Percentiles rank a stretch among this genome's conserved stretches.
These are phyloP conservation scores for Oeneis ivallda DNA, from an alignment of 2,888 invertebrate genomes.

Conservation along the genomic window DNA sequence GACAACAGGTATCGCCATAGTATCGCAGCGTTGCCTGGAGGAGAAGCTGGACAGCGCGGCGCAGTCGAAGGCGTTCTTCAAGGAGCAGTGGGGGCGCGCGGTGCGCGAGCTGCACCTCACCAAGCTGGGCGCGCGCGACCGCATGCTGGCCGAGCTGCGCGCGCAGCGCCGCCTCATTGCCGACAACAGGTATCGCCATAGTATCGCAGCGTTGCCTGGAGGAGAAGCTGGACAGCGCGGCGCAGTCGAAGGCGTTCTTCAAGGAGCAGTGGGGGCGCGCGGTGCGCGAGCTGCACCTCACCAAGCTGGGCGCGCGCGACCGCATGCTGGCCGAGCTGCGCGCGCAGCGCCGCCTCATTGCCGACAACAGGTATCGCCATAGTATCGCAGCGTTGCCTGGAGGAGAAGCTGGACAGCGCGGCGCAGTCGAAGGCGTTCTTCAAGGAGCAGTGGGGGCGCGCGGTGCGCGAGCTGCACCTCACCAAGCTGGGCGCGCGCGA, in stretches of 20 bases:
- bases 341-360: not conserved
- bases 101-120: not conserved
- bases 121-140: not conserved
- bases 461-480: not conserved
- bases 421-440: not conserved
- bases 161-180: not conserved
- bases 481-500: not conserved
- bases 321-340: not conserved
- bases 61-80: not conserved
- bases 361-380: not conserved
- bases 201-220: not conserved
- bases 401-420: not conserved
- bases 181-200: not conserved
- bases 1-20: not conserved
- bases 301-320: not conserved
- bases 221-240: not conserved
- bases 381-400: not conserved
- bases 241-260: not conserved
- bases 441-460: constrained; percentile 1
- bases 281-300: not conserved
- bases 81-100: not conserved
- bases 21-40: not conserved
- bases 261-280: constrained; percentile 1
- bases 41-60: not conserved
- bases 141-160: not conserved